Evolutionary conservation across 2,797 vertebrate species (phyloP).

Genomic region (Ceyx erithaca): DNA sequence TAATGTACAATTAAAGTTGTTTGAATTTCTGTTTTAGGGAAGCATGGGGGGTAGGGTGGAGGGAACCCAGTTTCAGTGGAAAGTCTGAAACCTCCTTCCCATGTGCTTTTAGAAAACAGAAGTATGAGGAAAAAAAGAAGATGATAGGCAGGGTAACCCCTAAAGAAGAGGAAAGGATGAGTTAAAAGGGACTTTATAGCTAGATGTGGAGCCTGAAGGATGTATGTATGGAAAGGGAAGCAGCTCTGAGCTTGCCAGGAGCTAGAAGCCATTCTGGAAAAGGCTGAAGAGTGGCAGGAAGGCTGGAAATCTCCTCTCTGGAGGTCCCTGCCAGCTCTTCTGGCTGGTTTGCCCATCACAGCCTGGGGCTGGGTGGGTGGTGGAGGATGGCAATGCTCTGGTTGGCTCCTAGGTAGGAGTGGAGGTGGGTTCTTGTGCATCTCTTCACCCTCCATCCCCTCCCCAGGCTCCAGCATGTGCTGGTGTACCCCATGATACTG

Average conservation of each 20-base stretch:
- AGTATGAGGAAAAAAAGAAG: not conserved
- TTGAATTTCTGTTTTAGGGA: slow-evolving; percentile 9
- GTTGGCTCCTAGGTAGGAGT: not conserved
- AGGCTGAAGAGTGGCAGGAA: not conserved
- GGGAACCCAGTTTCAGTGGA: not conserved
- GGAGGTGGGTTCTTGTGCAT: not conserved
- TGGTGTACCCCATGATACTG: not conserved
- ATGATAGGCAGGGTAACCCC: not conserved
- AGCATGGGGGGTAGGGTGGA: not conserved
- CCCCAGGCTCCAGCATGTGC: not conserved
- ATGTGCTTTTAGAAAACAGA: not conserved
- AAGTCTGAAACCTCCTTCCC: not conserved
- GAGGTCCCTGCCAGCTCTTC: not conserved
- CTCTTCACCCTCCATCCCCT: not conserved
- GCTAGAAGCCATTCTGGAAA: not conserved
- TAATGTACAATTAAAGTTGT: slow-evolving; percentile 57
- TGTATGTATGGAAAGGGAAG: not conserved
- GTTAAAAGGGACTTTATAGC: not conserved
- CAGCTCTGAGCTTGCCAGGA: not conserved
- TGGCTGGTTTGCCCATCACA: not conserved
- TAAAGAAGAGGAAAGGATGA: not conserved
- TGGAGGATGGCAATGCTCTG: not conserved
- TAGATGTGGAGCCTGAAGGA: not conserved
- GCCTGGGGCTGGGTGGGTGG: not conserved
- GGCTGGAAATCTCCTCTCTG: not conserved